A percentile compares a stretch with the other conserved stretches of the same genome.
These are phyloP conservation scores for Tipula confusa DNA, from an alignment of 2,888 invertebrate genomes.

Conservation along the genomic window DNA sequence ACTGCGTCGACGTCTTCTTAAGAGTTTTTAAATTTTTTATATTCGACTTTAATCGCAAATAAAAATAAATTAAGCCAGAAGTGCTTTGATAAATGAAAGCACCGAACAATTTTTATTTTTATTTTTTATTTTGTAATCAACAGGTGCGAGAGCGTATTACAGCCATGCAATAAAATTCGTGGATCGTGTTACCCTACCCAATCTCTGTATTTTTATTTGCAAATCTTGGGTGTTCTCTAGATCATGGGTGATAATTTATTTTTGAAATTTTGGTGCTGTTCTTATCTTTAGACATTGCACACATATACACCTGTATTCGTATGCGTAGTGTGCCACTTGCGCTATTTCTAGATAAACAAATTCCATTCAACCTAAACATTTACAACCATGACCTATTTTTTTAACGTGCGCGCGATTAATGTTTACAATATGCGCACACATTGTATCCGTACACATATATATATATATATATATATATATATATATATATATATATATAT, in stretches of 20 bases:
- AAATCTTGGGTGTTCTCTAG: not conserved
- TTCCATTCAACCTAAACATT: not conserved
- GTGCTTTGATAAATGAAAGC: not conserved
- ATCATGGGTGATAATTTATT: no score
- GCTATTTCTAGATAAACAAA: not conserved
- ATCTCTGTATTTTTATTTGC: not conserved
- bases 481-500: no score
- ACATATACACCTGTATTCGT: not conserved
- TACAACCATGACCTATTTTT: not conserved
- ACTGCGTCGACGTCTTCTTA: not conserved
- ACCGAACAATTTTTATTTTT: no score
- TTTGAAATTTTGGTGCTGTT: no score
- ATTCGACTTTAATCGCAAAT: not conserved
- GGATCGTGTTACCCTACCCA: not conserved
- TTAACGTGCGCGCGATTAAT: not conserved
- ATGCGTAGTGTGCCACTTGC: no score
- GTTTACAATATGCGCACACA: not conserved
- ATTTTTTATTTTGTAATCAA: not conserved
- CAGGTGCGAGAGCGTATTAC: not conserved
- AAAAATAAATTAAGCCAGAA: constrained; percentile 12
- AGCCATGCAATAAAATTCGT: not conserved
- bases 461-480: no score
- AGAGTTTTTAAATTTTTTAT: not conserved
- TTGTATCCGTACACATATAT: no score
- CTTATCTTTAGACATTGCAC: not conserved